Evolutionary conservation across 2,888 invertebrate species (phyloP), one percentile per base, ranked within the genome.

Genomic region (Drosophila falleni): DNA sequence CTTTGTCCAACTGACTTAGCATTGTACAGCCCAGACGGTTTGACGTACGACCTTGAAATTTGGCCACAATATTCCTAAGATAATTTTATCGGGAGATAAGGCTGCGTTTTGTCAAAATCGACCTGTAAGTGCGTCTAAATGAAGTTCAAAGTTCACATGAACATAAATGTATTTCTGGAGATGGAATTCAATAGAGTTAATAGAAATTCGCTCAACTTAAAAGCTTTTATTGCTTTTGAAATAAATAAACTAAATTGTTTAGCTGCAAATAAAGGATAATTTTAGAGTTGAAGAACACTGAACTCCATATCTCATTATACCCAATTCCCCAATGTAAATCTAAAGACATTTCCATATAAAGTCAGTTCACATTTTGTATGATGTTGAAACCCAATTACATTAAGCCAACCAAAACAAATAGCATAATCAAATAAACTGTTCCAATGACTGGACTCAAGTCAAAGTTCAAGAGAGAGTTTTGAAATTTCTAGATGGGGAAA

Each of bases 361-460:
- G 23, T 13, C 35, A n/a, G n/a, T 19, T 2, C 19, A 19, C 19
- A 29, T 15, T 37, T 41, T 37, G 1, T 41, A 49, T 35, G 41
- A 16, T 49, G 9, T 49, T 15, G 15, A 33, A 26, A 26, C 37
- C 10, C 6, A 15, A 50, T 55, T 4, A 31, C 9, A 42, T 16
- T 49, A 29, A 31, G 19, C 16, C 16, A 41, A 41, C 31, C 19
- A n/a, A 31, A 49, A 16, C 49, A n/a, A 59, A 35, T 23, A 13
- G 16, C 33, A 50, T 55, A 55, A 56, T 56, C 33, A 23, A 44
- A 23, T 23, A 8, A 50, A n/a, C 11, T n/a, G 49, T 29, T 50
- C 29, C 16, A 41, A n/a, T 41, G 9, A 11, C n/a, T 44, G 31
- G 37, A 8, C 16, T 41, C 19, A 51, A 66, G 33, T 58, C 44